Percentiles rank a stretch among this genome's conserved stretches.
Conservation (phyloP, 1,140 invertebrate species). For the Sminthurinus signatus region DNA sequence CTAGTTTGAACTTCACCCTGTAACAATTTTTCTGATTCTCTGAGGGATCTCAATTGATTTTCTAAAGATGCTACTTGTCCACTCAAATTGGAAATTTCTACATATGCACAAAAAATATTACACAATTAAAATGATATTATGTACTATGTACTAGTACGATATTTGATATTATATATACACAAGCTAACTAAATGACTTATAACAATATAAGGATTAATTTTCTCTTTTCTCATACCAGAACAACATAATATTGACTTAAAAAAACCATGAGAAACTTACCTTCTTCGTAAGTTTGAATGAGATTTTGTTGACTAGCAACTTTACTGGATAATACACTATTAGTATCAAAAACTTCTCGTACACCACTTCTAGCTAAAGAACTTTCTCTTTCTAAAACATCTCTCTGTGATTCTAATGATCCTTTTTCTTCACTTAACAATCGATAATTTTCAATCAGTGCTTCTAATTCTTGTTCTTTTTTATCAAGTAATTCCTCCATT, state of each 20-base stretch:
- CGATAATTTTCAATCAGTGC: slow-evolving; percentile 34
- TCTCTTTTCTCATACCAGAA: too few relatives aligned
- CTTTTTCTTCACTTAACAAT: slow-evolving; percentile 23
- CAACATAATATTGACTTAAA: too few relatives aligned
- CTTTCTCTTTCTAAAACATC: slow-evolving; percentile 29
- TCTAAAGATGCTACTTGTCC: slow-evolving; percentile 19
- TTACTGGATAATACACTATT: slow-evolving; percentile 23
- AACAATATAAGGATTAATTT: too few relatives aligned
- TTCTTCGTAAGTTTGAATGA: slow-evolving; percentile 34
- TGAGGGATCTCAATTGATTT: slow-evolving; percentile 11
- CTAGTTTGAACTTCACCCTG: slow-evolving; percentile 20
- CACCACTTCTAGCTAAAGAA: slow-evolving; percentile 10
- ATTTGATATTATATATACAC: too few relatives aligned
- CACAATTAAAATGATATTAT: too few relatives aligned
- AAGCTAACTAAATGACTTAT: too few relatives aligned
- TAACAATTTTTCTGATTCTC: slow-evolving; percentile 16
- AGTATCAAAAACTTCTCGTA: slow-evolving; percentile 18
- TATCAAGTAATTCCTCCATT: slow-evolving; percentile 33
- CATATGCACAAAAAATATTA: too few relatives aligned
- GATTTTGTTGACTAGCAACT: slow-evolving; percentile 17
- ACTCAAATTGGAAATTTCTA: slow-evolving; percentile 30
- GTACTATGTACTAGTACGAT: too few relatives aligned
- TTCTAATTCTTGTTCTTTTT: slow-evolving; percentile 39
- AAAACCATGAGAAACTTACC: too few relatives aligned
- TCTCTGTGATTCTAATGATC: slow-evolving; percentile 23